Evolutionary conservation across 1,140 invertebrate species (phyloP), one percentile per base, ranked within the genome.

Genomic region (Eupeodes corollae): DNA sequence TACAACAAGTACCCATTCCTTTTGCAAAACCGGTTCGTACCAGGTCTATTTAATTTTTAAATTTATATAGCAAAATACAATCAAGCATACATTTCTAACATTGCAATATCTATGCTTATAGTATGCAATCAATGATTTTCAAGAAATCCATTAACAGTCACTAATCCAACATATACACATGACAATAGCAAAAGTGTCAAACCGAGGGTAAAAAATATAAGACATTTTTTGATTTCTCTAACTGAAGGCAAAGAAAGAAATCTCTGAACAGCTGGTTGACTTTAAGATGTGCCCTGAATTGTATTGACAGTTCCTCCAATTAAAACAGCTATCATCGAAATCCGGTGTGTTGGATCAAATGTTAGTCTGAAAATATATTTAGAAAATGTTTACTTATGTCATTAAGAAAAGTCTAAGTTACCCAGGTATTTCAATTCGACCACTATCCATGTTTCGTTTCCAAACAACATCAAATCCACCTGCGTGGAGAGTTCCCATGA

Each of bases 291-390:
- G 67, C 86, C 84, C 10, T 85, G 80, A n/a, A 86, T 69, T 84
- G 88, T 91, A 19, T 86, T 88, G 56, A 90, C 84, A 8, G 80
- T 82, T 1, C 86, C 86, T 9, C 88, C 88, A 46, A 91, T 67
- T 2, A 82, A 74, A 1, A 90, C 77, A 5, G 83, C 78, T 69
- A 87, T 86, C 15, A 88, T 78, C 44, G 80, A 84, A 57, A 90
- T 81, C 12, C 86, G 72, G 0, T 80, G 74, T 0, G 78, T 79
- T 1, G 83, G 84, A 57, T 78, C 76, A 2, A 78, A 69, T 53
- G 80, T 71, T 62, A 84, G 76, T 46, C 82, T 85, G 48, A 61
- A 0, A 70, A 56, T 46, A 47, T 13, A 19, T 15, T 15, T 6
- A 21, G 8, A n/a, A 33, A 19, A 12, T 1, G 16, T 8, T 0